A percentile compares a stretch with the other conserved stretches of the same genome.
These are phyloP conservation scores for Cordilura impudica DNA, from an alignment of 2,888 invertebrate species.

Conservation along the genomic window DNA sequence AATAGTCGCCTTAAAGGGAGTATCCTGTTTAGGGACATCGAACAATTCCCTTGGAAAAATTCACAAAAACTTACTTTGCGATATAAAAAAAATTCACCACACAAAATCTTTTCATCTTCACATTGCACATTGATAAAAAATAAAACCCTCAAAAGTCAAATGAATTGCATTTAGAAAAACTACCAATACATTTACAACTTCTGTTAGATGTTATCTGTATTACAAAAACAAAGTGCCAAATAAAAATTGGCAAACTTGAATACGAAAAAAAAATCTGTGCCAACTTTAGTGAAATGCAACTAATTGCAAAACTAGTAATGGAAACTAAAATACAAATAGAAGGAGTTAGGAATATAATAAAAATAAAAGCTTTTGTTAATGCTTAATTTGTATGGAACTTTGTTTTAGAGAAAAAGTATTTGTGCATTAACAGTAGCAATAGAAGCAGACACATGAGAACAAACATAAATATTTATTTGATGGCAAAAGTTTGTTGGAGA, in stretches of 20 bases:
- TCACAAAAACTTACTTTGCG: not conserved
- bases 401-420: not conserved
- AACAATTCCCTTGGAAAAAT: too few species aligned
- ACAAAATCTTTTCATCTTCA: not conserved
- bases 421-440: not conserved
- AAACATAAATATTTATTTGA: not conserved
- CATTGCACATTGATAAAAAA: not conserved
- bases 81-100: too few species aligned
- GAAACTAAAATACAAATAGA: not conserved
- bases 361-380: not conserved
- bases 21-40: too few species aligned
- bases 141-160: conserved; percentile 6
- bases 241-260: conserved; percentile 9
- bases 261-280: not conserved
- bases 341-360: not conserved
- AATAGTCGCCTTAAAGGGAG: too few species aligned
- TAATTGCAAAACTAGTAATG: conserved; percentile 15
- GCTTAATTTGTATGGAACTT: not conserved
- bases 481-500: not conserved
- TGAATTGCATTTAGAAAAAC: not conserved
- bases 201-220: not conserved
- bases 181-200: conserved; percentile 6
- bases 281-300: conserved; percentile 27
- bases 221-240: conserved; percentile 13
- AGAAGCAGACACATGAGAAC: not conserved